Base-by-base conservation (phyloP, 2,113 vertebrate species). In the Danionella cerebrum region DNA sequence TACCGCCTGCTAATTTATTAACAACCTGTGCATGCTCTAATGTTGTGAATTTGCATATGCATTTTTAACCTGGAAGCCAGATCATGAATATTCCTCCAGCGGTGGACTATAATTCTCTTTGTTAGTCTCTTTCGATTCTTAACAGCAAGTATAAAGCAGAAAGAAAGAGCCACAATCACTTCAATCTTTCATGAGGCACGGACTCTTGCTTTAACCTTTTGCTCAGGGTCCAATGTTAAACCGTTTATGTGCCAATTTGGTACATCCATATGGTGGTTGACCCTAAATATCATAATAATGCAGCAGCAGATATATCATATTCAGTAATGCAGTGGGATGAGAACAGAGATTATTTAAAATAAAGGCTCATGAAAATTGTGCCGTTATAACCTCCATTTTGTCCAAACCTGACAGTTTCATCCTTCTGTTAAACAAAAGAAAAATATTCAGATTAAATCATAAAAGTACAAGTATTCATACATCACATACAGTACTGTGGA, bases 1-100 rank as follows among this genome's bases (percentile, higher is more conserved):
- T 94, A 92, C 90, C 91, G 94, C 79, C 83, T 92, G 89, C 91
- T 93, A 91, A 85, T 88, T 89, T 89, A 85, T 88, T 85, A 92
- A 88, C 89, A 92, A 90, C 90, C 90, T 92, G 79, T 84, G 84
- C 86, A 77, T 87, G 87, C 86, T 85, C 82, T 91, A 91, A 91
- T 91, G 86, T 84, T 83, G 77, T 18, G 73, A 81, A 90, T 90
- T 90, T 89, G 86, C 89, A 89, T 90, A 87, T 85, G 85, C 87
- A 88, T 89, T 88, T 90, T 89, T 90, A 88, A 89, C 86, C 87
- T 82, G 85, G 76, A 36, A 85, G 80, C 78, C 71, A 47, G 76
- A 70, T 84, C 79, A 80, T 79, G 82, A 87, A 84, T 84, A 88
- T 86, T 84, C 82, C 80, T 81, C 75, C 42, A 41, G 55, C 69